Percentiles rank a stretch among this genome's conserved stretches.
These are phyloP conservation scores for Saccostrea echinata DNA, from an alignment of 1,140 invertebrate species.

Conservation along the genomic window DNA sequence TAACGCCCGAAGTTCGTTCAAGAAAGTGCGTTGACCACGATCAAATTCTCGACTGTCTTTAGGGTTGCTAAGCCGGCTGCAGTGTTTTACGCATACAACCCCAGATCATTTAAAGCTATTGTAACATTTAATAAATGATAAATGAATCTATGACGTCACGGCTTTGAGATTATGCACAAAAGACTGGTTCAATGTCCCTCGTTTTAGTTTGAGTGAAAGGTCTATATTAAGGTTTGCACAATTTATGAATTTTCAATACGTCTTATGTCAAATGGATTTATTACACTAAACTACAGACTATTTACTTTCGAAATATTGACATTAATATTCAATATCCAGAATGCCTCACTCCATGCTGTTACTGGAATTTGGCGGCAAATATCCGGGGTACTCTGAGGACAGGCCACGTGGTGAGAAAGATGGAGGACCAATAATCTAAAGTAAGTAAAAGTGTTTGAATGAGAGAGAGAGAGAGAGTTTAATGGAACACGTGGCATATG, in stretches of 20 bases:
- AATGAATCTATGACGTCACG: constrained; percentile 31
- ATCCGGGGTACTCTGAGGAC: not conserved
- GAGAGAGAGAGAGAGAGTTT: constrained; percentile 27
- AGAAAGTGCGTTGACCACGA: not conserved
- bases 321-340: not conserved
- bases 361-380: not conserved
- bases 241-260: not conserved
- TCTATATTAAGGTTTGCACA: not conserved
- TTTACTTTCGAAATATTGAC: not conserved
- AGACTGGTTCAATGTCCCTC: not conserved
- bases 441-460: not conserved
- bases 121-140: constrained; percentile 38
- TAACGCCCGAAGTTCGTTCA: not conserved
- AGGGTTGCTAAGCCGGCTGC: constrained; percentile 28
- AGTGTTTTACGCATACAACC: not conserved
- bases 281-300: not conserved
- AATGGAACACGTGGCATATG: not conserved
- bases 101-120: constrained; percentile 22
- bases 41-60: not conserved
- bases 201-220: not conserved
- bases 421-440: not conserved
- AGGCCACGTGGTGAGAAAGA: not conserved
- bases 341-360: not conserved
- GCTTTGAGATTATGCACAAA: constrained; percentile 6
- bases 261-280: not conserved